Conservation (phyloP, 2,888 invertebrate species). For the Capitulum mitella region DNA sequence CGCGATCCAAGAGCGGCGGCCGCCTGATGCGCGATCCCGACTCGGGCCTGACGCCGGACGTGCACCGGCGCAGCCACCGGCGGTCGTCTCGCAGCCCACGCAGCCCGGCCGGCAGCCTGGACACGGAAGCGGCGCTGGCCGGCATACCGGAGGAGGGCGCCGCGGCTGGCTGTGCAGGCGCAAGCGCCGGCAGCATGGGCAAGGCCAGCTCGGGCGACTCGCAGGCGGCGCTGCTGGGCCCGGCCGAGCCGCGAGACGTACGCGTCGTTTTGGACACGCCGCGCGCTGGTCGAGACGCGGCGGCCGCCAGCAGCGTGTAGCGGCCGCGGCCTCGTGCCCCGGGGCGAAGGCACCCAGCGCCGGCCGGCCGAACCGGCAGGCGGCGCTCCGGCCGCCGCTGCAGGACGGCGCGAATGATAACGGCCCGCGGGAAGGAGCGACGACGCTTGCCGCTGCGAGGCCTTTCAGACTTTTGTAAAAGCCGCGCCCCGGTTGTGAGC, state of each 20-base stretch:
- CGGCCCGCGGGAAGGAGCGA: too few species aligned
- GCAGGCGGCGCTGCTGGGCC: background rate
- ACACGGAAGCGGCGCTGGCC: background rate
- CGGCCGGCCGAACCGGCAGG: too few species aligned
- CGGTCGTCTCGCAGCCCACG: background rate
- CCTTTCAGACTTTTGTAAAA: too few species aligned
- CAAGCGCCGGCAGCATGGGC: background rate
- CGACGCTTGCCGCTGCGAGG: too few species aligned
- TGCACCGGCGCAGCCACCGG: constrained; percentile 28
- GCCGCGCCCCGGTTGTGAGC: too few species aligned
- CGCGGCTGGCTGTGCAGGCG: background rate
- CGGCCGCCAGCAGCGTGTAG: constrained; percentile 1
- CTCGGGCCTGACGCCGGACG: constrained; percentile 32
- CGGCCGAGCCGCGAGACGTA: constrained; percentile 5
- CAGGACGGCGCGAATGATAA: too few species aligned
- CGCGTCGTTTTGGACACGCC: background rate
- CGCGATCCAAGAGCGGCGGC: constrained; percentile 34
- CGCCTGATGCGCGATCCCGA: constrained; percentile 33
- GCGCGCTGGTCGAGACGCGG: background rate
- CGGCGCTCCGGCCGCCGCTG: too few species aligned
- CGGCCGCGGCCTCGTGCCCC: too few species aligned
- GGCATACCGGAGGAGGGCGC: background rate
- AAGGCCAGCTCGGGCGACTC: constrained; percentile 25
- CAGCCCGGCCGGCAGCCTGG: constrained; percentile 4
- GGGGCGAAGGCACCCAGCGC: too few species aligned